Base-by-base conservation (phyloP, 2,113 vertebrate genomes). In the Dolichotis patagonum region DNA sequence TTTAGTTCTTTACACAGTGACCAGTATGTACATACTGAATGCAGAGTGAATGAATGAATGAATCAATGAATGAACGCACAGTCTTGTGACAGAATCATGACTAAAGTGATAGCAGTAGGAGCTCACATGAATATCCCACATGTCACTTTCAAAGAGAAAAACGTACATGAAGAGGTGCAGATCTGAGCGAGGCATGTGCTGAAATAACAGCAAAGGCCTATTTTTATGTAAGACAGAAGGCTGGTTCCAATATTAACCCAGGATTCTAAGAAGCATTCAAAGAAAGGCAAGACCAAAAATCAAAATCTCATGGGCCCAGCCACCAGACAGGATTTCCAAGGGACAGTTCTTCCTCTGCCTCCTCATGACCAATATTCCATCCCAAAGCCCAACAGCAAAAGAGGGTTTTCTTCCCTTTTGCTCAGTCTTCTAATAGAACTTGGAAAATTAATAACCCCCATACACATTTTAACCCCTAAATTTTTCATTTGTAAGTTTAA, bases 111-210 rank as follows among this genome's bases (percentile, higher is more conserved):
- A 67, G 85, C 58, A 30, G 17, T 62, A 38, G 60, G 78, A 85
- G 56, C 19, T 63, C 86, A 73, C 83, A 28, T 35, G 60, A 49
- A 78, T 63, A 78, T 30, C 69, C 69, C 81, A 78, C 9, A 60
- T 84, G 67, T 41, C 91, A 54, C 43, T 83, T 92, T 88, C 89
- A 91, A 49, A 96, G 71, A 89, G 26, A n/a, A 88, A 86, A 86
- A 63, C 41, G 24, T 20, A 90, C 82, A 41, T 89, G 89, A 89
- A n/a, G 62, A 77, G 26, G 49, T 56, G 43, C 4, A 75, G 43
- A 81, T 82, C 43, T 88, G 69, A 88, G 52, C 17, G 3, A 85
- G 22, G 85, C 22, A 81, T 3, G 0, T 19, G 84, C 89, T 83
- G 85, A 91, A 95, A 80, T 67, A 78, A 43, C 46, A 81, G 12